Evolutionary conservation across 2,113 vertebrate species (phyloP).

Genomic region (Gambusia holbrooki): DNA sequence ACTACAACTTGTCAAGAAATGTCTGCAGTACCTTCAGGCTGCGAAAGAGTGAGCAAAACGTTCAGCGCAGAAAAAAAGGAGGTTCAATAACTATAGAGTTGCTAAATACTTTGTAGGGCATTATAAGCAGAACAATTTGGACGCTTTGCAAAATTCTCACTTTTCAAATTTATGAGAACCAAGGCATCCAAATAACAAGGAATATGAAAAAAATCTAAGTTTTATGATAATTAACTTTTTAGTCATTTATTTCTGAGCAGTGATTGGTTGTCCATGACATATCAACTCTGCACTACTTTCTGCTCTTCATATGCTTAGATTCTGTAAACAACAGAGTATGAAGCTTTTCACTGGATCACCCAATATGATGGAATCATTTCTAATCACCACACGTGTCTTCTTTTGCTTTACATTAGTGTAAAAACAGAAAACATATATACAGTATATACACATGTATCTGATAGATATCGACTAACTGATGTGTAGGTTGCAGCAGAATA

Average conservation of each 20-base stretch:
- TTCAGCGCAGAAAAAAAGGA: no score
- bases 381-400: neutral
- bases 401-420: neutral
- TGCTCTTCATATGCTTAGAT: neutral
- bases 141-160: neutral
- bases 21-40: no score
- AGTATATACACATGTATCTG: neutral
- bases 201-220: neutral
- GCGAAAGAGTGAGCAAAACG: no score
- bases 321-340: conserved; percentile 1
- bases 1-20: no score
- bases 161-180: conserved; percentile 4
- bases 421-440: neutral
- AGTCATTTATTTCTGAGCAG: neutral
- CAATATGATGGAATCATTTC: neutral
- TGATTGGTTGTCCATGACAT: neutral
- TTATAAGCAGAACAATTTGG: neutral
- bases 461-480: neutral
- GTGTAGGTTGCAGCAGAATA: conserved; percentile 17
- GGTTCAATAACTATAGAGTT: neutral
- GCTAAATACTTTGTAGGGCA: neutral
- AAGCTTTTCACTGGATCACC: neutral
- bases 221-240: neutral
- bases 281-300: neutral
- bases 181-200: conserved; percentile 24